Conservation (phyloP, 2,113 vertebrate genomes). For the Anolis carolinensis region DNA sequence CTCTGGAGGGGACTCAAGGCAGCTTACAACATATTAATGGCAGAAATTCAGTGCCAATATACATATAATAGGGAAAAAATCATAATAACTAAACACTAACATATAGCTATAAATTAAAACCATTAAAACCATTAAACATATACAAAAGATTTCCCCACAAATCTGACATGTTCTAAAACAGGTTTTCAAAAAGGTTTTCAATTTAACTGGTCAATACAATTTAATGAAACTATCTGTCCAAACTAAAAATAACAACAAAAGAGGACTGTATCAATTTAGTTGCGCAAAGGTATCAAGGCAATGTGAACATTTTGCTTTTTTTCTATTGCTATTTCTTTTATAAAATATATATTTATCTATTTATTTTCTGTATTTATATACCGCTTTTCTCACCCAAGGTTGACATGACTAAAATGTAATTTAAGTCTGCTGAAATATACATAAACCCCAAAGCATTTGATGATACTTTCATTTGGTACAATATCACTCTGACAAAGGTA, state of each 20-base stretch:
- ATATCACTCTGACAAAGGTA: conserved; percentile 30
- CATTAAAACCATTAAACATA: no score
- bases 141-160: conserved; percentile 15
- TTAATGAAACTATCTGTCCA: background rate
- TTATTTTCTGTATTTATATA: no score
- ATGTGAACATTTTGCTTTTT: background rate
- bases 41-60: no score
- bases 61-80: no score
- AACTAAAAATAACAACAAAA: no score
- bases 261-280: conserved; percentile 32
- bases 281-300: background rate
- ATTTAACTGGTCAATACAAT: background rate
- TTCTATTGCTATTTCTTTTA: conserved; percentile 16
- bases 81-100: no score
- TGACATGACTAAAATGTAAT: no score
- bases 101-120: no score
- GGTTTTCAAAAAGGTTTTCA: background rate
- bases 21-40: no score
- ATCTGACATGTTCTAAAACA: conserved; percentile 52
- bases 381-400: no score
- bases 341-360: background rate
- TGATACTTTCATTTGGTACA: conserved; percentile 7
- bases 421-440: no score
- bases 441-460: background rate
- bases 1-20: no score